Conservation (phyloP, 23 tunicate genomes). For the Ascidia mentula region DNA sequence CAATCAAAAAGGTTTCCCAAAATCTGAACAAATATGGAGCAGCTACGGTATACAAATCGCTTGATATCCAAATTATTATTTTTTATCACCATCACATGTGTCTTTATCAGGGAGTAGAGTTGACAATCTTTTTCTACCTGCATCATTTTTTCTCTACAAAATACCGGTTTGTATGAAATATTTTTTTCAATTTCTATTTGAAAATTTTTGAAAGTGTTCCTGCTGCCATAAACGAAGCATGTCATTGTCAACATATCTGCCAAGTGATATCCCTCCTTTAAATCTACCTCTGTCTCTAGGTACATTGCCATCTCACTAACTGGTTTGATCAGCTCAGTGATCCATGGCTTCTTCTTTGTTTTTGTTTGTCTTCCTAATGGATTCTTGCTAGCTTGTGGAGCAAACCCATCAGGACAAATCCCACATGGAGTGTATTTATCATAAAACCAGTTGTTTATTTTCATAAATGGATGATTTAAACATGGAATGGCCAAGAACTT, state of each 20-base stretch:
- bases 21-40: not conserved
- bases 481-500: not conserved
- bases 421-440: not conserved
- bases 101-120: too few relatives aligned
- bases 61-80: not conserved
- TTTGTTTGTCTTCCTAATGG: slow-evolving; percentile 7
- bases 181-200: not conserved
- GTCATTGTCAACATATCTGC: not conserved
- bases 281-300: not conserved
- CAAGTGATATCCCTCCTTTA: not conserved
- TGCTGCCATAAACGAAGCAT: not conserved
- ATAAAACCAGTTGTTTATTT: not conserved
- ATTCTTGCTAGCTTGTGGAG: not conserved
- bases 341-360: not conserved
- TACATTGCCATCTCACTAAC: not conserved
- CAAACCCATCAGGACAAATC: slow-evolving; percentile 4
- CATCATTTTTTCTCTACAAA: too few relatives aligned
- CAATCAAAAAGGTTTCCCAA: not conserved
- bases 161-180: not conserved
- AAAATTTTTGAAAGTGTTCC: not conserved
- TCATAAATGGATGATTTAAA: not conserved
- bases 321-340: slow-evolving; percentile 9
- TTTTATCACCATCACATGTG: too few relatives aligned
- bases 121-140: too few relatives aligned
- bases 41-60: not conserved